Percentiles rank a stretch among this genome's conserved stretches.
Evolutionary conservation across 1,140 invertebrate genomes (phyloP).

Genomic region (Neodiprion lecontei): DNA sequence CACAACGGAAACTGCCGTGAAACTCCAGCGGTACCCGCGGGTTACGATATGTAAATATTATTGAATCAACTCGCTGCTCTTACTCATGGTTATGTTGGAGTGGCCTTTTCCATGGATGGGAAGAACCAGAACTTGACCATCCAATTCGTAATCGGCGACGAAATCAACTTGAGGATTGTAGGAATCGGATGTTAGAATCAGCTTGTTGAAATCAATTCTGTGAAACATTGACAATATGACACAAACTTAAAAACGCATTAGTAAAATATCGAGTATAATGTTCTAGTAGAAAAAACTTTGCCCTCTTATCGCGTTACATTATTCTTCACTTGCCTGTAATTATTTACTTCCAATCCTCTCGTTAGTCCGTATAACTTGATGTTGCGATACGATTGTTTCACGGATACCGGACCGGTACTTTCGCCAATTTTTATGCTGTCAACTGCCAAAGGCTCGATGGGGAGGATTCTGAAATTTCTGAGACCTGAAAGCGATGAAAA

Average conservation of each 20-base stretch:
- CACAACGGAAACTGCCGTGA: too few species aligned
- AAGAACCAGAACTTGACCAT: slow-evolving; percentile 72
- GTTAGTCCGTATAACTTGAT: slow-evolving; percentile 67
- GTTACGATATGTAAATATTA: too few species aligned
- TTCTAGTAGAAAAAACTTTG: too few species aligned
- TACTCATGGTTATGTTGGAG: slow-evolving; percentile 73
- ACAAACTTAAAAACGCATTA: background rate
- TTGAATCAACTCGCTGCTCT: slow-evolving; percentile 42
- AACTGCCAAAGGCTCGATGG: slow-evolving; percentile 65
- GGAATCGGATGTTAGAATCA: slow-evolving; percentile 58
- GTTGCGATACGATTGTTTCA: slow-evolving; percentile 67
- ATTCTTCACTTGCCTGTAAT: slow-evolving; percentile 58
- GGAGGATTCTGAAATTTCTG: slow-evolving; percentile 41
- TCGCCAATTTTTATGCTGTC: slow-evolving; percentile 64
- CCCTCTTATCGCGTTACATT: too few species aligned
- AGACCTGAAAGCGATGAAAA: slow-evolving; percentile 33
- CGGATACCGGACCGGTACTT: slow-evolving; percentile 62
- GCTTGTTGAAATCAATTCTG: slow-evolving; percentile 60
- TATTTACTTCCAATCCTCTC: slow-evolving; percentile 55
- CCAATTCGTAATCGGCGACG: slow-evolving; percentile 71
- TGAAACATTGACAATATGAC: slow-evolving; percentile 3
- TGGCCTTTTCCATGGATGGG: slow-evolving; percentile 74
- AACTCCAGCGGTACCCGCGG: too few species aligned
- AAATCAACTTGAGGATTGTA: slow-evolving; percentile 61
- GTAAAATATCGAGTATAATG: background rate